Evolutionary conservation across 2,888 invertebrate species (phyloP), one percentile per base, ranked within the genome.

Genomic region (Campaea margaritaria): DNA sequence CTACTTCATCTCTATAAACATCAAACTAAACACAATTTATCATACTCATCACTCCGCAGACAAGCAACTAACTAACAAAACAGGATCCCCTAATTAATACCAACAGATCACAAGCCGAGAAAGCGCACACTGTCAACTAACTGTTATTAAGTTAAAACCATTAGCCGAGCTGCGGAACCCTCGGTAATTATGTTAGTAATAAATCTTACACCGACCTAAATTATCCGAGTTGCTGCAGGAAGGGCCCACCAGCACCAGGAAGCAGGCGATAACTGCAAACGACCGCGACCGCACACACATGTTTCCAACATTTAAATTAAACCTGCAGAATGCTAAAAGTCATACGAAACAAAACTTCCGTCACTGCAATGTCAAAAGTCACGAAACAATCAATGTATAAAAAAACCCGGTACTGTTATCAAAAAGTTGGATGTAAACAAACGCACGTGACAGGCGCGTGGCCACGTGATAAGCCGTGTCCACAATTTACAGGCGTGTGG

Each of bases 211-310:
- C 84, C 69, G 68, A 91, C 91, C 91, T 81, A 91, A 83, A 79
- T 89, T 90, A 87, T 91, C 91, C 61, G 89, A 86, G 81, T 85
- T 87, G 70, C 82, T 85, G 75, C 85, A 84, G 74, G 88, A 88
- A 75, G 87, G 88, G 61, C 83, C 81, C 70, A 83, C 82, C 62
- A 87, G 71, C 55, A 76, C 72, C 78, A 91, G 81, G 77, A 87
- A 79, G 57, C 79, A 79, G 71, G 82, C 78, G 72, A 85, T 73
- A 65, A 82, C 58, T 64, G 68, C 69, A 67, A 78, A 72, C 76
- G 73, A 72, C 69, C 76, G 69, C 76, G 73, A 72, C 69, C 76
- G 69, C 67, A 72, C 74, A 73, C 79, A 77, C 82, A 83, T 79
- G 64, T 74, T 76, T 72, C 64, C 54, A 69, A 60, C 65, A 70